Conservation (phyloP, 2,797 vertebrate species). For the Microhierax caerulescens region DNA sequence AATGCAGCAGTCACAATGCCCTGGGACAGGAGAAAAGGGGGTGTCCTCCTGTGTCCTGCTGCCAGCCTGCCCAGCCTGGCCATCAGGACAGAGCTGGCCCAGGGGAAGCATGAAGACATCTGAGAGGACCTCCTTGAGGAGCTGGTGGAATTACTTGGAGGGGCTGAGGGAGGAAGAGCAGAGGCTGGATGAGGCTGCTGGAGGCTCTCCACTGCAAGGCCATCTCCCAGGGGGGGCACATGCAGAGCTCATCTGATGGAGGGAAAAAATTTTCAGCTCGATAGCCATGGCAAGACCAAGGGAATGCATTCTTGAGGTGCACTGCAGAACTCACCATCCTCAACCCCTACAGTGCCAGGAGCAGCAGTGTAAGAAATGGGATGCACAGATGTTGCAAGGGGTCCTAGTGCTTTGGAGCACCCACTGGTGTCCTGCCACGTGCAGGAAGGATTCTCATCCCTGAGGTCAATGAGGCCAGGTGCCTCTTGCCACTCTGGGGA, state of each 20-base stretch:
- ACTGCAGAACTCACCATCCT: neutral
- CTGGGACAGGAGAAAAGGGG: neutral
- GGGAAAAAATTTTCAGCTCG: neutral
- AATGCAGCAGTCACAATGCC: neutral
- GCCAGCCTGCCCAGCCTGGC: neutral
- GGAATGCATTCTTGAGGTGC: neutral
- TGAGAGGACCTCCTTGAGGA: neutral
- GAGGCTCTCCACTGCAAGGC: too few relatives aligned
- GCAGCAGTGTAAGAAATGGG: neutral
- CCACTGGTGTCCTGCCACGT: neutral
- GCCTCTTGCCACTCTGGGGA: neutral
- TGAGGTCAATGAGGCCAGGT: too few relatives aligned
- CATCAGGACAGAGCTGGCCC: neutral
- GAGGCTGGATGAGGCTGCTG: neutral
- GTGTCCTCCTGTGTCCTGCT: neutral
- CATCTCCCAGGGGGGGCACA: too few relatives aligned
- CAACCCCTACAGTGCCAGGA: neutral
- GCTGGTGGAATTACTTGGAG: neutral
- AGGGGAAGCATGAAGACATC: neutral
- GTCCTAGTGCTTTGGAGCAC: neutral
- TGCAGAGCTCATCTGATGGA: too few relatives aligned
- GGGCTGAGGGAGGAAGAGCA: neutral
- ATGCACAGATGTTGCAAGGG: neutral
- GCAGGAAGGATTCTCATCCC: fast-evolving
- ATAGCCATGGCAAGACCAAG: neutral